Conservation (phyloP, 2,113 vertebrate species). For the Siphamia tubifer region DNA sequence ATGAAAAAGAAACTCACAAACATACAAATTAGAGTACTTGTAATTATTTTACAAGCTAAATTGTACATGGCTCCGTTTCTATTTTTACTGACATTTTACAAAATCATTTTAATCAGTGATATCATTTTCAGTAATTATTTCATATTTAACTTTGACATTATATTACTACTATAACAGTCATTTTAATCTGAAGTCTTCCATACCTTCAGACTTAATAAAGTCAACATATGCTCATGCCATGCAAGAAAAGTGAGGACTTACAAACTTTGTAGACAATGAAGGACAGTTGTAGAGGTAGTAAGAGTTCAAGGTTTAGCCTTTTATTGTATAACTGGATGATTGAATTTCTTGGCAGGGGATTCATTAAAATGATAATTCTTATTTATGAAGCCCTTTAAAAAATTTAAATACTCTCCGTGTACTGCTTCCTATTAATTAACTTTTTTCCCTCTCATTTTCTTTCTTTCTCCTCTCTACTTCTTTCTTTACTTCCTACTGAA, state of each 20-base stretch:
- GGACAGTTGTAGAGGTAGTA: conserved; percentile 34
- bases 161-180: not conserved
- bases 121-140: too few species aligned
- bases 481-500: conserved; percentile 73
- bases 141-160: too few species aligned
- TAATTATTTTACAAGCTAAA: not conserved
- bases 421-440: conserved; percentile 79
- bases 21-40: not conserved
- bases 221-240: conserved; percentile 3
- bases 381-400: conserved; percentile 82
- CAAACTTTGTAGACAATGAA: conserved; percentile 55
- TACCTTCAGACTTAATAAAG: not conserved
- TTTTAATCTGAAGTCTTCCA: not conserved
- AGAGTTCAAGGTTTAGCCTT: conserved; percentile 69
- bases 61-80: not conserved
- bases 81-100: too few species aligned
- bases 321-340: conserved; percentile 65
- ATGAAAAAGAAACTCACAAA: not conserved
- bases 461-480: conserved; percentile 50
- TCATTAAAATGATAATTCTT: conserved; percentile 81
- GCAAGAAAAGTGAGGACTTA: conserved; percentile 16
- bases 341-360: conserved; percentile 70
- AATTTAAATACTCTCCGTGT: conserved; percentile 74
- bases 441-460: conserved; percentile 65
- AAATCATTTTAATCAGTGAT: too few species aligned